Conservation (phyloP, 1,140 invertebrate species). For the Pogonus chalceus region DNA sequence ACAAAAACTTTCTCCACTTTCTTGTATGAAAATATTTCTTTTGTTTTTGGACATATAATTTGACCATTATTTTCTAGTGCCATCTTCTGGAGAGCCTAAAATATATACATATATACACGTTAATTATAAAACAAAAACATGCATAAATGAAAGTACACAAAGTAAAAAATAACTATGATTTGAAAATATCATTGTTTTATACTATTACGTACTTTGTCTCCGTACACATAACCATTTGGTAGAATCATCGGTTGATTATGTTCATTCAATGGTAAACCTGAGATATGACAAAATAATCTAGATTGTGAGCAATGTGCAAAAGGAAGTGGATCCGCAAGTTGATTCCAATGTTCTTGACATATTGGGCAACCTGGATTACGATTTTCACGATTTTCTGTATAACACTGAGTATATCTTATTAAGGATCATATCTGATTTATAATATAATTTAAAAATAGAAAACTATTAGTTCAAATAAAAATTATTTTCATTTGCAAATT, state of each 20-base stretch:
- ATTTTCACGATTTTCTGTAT: constrained; percentile 43
- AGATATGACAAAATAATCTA: constrained; percentile 83
- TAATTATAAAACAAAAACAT: constrained; percentile 7
- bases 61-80: constrained; percentile 78
- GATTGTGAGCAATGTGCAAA: constrained; percentile 95
- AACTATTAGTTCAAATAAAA: background rate
- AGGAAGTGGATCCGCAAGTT: constrained; percentile 75
- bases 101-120: constrained; percentile 24
- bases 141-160: background rate
- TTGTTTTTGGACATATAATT: constrained; percentile 85
- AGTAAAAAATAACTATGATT: background rate
- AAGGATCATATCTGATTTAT: constrained; percentile 22
- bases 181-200: background rate
- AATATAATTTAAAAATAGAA: background rate
- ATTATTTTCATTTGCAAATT: too few species aligned
- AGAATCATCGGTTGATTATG: constrained; percentile 97
- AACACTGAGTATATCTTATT: constrained; percentile 50
- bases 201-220: constrained; percentile 66
- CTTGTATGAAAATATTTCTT: constrained; percentile 77
- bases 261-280: constrained; percentile 89
- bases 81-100: constrained; percentile 75
- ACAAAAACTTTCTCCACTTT: constrained; percentile 93
- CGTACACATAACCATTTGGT: constrained; percentile 96
- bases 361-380: constrained; percentile 87
- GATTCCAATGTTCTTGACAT: constrained; percentile 79